Evolutionary conservation across 2,113 vertebrate genomes (phyloP).

Genomic region (Nannobrachium achirus): DNA sequence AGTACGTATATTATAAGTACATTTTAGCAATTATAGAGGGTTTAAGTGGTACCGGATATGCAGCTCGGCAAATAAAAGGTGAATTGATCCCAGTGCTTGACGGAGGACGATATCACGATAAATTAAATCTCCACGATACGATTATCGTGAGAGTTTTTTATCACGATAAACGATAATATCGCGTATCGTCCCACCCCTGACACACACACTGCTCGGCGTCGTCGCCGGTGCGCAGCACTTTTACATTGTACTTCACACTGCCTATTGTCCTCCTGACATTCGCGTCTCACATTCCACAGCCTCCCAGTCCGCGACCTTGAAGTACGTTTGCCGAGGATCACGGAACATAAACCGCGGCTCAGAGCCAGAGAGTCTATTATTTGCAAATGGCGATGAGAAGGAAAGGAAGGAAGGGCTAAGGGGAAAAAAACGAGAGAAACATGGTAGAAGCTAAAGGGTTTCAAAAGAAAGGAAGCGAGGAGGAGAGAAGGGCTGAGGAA

Average conservation of each 20-base stretch:
- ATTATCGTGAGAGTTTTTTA: too few species aligned
- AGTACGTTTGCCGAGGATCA: conserved; percentile 20
- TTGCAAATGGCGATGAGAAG: conserved; percentile 4
- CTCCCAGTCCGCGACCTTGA: conserved; percentile 12
- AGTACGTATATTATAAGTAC: too few species aligned
- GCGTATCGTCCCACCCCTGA: too few species aligned
- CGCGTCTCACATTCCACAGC: neutral
- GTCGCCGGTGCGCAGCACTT: conserved; percentile 27
- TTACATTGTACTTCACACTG: neutral
- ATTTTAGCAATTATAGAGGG: too few species aligned
- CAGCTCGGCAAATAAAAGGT: too few species aligned
- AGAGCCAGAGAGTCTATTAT: conserved; percentile 4
- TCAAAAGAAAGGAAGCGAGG: neutral
- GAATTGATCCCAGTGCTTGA: too few species aligned
- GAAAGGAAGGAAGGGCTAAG: neutral
- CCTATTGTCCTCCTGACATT: neutral
- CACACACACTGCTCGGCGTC: neutral
- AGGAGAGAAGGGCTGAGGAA: neutral
- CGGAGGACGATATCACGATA: too few species aligned
- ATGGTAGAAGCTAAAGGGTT: conserved; percentile 2
- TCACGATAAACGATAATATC: too few species aligned
- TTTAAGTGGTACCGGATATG: too few species aligned
- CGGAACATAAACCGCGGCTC: neutral
- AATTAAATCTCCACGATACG: too few species aligned
- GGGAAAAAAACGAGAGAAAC: conserved; percentile 14